phyloP scores from a whole-genome alignment of 2,888 invertebrate genomes.

The Pammene aurita region DNA sequence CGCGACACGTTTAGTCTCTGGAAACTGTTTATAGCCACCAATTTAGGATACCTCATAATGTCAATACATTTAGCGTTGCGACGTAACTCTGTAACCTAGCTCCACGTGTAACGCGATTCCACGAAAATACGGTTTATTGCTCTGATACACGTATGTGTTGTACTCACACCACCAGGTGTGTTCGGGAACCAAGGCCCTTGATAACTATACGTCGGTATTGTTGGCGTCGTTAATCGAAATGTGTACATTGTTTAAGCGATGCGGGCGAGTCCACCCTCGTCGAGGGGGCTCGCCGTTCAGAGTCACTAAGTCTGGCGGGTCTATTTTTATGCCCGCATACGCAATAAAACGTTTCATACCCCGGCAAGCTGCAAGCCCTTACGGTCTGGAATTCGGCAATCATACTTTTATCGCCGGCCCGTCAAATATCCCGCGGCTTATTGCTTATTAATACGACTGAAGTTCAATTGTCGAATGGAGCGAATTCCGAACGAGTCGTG shows the following conservation, averaged over 20 bases:
- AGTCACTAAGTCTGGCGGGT: slow-evolving; percentile 42
- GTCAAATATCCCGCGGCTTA: slow-evolving; percentile 21
- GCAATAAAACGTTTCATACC: slow-evolving; percentile 36
- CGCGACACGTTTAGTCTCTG: too few species aligned
- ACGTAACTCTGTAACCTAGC: slow-evolving; percentile 22
- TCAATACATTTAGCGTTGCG: background rate
- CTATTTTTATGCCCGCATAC: slow-evolving; percentile 49
- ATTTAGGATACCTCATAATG: background rate
- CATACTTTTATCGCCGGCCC: slow-evolving; percentile 32
- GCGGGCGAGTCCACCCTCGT: slow-evolving; percentile 41
- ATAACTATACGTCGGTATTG: slow-evolving; percentile 19
- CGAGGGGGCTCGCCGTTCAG: slow-evolving; percentile 44
- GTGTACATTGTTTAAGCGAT: slow-evolving; percentile 29
- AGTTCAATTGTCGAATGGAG: slow-evolving; percentile 15
- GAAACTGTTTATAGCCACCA: background rate
- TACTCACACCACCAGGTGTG: slow-evolving; percentile 24
- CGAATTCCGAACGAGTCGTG: slow-evolving; percentile 1
- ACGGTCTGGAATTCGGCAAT: slow-evolving; percentile 28
- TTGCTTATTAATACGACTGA: slow-evolving; percentile 6
- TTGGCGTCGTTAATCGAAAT: slow-evolving; percentile 27
- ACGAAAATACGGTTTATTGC: slow-evolving; percentile 19
- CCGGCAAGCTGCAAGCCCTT: slow-evolving; percentile 35
- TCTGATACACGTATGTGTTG: slow-evolving; percentile 11
- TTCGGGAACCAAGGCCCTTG: slow-evolving; percentile 15
- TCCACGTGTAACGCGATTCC: slow-evolving; percentile 21